Evolutionary conservation across 2,888 invertebrate species (phyloP), one percentile per base, ranked within the genome.

Genomic region (Megaustenia siamemsis): DNA sequence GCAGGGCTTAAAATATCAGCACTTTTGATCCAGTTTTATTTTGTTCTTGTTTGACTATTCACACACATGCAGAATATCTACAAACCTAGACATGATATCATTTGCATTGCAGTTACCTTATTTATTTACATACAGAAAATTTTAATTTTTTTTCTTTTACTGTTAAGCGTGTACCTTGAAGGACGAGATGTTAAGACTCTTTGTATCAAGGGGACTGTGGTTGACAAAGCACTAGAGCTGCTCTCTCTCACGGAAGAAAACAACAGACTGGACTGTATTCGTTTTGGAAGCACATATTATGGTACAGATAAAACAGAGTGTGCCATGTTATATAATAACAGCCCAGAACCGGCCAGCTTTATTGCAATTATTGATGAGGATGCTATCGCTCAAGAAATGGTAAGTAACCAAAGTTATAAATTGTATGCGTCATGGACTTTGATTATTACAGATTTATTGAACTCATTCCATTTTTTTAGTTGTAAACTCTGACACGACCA

Each of bases 331-430:
- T 93, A 88, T 85, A 94, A 94, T 89, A 93, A 93, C 86, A 91
- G 93, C 1, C 94, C 94, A 43, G 93, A 93, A 86, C 90, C 92
- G 24, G 89, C 93, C 83, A 92, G 91, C 86, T 94, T 93, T 91
- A 93, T 94, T 18, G 92, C 93, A 76, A 91, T 94, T n/a, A 87
- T 94, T 21, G 92, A 94, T 88, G 94, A 94, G 85, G 91, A 93
- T 88, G 93, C 93, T 28, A 87, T 92, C 40, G 94, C 93, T 28
- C 93, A 94, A 83, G 94, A 94, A 90, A 86, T 92, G 90, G 94
- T 94, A 82, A 83, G 91, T 81, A 32, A 71, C 10, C 24, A 6
- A n/a, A 2, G 60, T 28, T n/a, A 28, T 10, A n/a, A n/a, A n/a
- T 60, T 1, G n/a, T 60, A 12, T 60, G 4, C 28, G n/a, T 28